Evolutionary conservation across 2,113 vertebrate genomes (phyloP).

Genomic region (Pterocles gutturalis): DNA sequence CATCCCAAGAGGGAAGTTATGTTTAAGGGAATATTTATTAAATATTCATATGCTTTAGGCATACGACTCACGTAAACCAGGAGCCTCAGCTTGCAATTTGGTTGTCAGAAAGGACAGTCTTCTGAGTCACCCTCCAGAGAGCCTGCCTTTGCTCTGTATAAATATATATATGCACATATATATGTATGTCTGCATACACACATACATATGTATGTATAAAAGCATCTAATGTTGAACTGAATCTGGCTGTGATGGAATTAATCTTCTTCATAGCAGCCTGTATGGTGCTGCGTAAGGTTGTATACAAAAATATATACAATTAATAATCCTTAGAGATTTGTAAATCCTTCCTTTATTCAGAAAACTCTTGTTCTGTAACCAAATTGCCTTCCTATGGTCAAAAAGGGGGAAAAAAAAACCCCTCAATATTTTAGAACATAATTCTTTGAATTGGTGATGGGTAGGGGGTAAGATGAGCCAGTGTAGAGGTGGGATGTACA

Average conservation of each 20-base stretch:
- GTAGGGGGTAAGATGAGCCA: background rate
- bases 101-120: background rate
- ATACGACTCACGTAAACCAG: background rate
- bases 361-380: background rate
- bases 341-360: background rate
- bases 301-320: too few relatives aligned
- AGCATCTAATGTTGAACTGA: background rate
- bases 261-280: background rate
- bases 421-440: background rate
- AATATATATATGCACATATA: background rate
- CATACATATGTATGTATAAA: too few relatives aligned
- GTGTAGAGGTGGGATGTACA: rapidly evolving
- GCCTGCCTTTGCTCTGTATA: background rate
- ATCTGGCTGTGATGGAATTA: background rate
- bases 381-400: background rate
- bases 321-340: background rate
- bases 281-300: background rate
- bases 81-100: background rate
- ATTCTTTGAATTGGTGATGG: background rate
- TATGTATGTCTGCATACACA: too few relatives aligned
- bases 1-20: background rate
- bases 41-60: background rate
- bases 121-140: background rate
- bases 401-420: background rate
- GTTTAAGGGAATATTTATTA: background rate